Conservation (phyloP, 2,888 invertebrate species). For the Exocentrus adspersus region DNA sequence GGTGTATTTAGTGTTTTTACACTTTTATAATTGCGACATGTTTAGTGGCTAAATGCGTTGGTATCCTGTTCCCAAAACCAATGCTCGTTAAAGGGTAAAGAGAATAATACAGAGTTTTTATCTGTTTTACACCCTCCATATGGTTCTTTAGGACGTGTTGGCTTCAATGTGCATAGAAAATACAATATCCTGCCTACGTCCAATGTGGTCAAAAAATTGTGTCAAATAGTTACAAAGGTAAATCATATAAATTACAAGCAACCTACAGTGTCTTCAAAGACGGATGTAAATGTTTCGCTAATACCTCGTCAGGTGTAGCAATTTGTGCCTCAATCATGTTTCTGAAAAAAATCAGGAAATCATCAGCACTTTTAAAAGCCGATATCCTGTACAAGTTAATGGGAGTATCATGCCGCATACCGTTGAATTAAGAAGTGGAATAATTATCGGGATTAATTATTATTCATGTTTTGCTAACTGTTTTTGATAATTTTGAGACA, state of each 20-base stretch:
- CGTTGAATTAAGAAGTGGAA: background rate
- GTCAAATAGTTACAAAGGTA: too few relatives aligned
- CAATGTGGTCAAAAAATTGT: too few relatives aligned
- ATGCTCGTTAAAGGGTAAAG: background rate
- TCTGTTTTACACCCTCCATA: too few relatives aligned
- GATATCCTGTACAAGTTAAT: background rate
- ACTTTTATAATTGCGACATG: conserved; percentile 20
- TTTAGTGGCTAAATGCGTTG: conserved; percentile 14
- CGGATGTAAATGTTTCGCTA: background rate
- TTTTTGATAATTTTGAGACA: background rate
- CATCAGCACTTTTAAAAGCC: background rate
- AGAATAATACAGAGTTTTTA: too few relatives aligned
- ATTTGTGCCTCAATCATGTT: background rate
- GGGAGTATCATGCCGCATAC: background rate
- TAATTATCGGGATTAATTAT: background rate
- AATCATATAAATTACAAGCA: too few relatives aligned
- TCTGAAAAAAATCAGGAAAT: background rate
- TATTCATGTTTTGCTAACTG: background rate
- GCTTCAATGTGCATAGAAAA: too few relatives aligned
- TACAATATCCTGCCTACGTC: too few relatives aligned
- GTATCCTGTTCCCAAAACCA: conserved; percentile 2
- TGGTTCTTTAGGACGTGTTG: too few relatives aligned
- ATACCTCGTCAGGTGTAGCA: background rate
- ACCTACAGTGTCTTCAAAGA: background rate
- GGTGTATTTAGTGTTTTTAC: conserved; percentile 18